phyloP scores from a whole-genome alignment of 2,888 invertebrate genomes.

The Drosophila cracens region DNA sequence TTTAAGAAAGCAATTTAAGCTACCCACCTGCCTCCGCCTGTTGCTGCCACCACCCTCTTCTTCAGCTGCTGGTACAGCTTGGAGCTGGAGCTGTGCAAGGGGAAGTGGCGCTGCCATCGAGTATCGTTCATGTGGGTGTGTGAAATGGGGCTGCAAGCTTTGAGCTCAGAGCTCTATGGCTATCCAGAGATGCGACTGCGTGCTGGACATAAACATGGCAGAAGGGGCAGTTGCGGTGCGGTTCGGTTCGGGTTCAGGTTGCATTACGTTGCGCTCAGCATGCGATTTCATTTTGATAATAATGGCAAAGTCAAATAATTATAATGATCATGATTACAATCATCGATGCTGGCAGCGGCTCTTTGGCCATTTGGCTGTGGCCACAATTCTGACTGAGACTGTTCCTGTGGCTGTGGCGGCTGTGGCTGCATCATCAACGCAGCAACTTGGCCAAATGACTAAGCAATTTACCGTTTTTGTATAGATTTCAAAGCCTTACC shows the following conservation, averaged over 20 bases:
- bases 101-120: conserved; percentile 43
- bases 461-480: conserved; percentile 79
- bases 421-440: conserved; percentile 51
- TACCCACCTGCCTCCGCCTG: conserved; percentile 11
- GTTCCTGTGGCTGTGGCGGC: conserved; percentile 6
- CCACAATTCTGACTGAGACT: conserved; percentile 9
- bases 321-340: conserved; percentile 82
- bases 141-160: conserved; percentile 68
- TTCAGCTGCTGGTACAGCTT: neutral
- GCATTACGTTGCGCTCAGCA: conserved; percentile 49
- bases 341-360: conserved; percentile 56
- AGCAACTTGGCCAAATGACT: conserved; percentile 69
- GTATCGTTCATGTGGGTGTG: conserved; percentile 63
- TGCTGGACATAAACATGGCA: conserved; percentile 36
- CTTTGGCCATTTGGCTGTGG: conserved; percentile 8
- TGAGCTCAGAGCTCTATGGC: neutral
- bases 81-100: conserved; percentile 11
- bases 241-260: conserved; percentile 8
- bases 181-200: conserved; percentile 29
- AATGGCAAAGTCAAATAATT: conserved; percentile 80
- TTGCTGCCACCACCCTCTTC: neutral
- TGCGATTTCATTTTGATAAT: conserved; percentile 81
- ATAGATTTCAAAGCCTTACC: conserved; percentile 63
- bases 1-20: conserved; percentile 62
- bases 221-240: conserved; percentile 5